phyloP scores from a whole-genome alignment of 2,113 vertebrate species.

The Eptesicus fuscus region DNA sequence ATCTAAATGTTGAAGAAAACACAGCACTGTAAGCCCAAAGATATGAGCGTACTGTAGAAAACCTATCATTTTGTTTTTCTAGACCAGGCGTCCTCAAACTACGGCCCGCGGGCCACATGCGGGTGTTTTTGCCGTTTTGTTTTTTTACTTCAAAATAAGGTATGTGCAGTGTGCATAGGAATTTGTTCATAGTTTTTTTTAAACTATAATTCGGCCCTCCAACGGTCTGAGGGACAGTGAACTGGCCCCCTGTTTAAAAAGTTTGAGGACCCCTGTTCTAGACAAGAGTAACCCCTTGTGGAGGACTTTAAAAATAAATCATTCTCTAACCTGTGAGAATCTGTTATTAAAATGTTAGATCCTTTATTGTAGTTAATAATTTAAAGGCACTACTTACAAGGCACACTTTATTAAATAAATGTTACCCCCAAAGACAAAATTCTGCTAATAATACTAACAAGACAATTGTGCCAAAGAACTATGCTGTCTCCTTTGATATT shows the following conservation, averaged over 20 bases:
- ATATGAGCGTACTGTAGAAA: background rate
- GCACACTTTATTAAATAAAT: background rate
- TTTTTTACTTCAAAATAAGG: no score
- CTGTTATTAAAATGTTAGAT: slow-evolving; percentile 4
- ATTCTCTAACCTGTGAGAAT: background rate
- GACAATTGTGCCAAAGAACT: background rate
- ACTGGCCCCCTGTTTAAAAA: no score
- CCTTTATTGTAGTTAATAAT: background rate
- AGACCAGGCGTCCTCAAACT: background rate
- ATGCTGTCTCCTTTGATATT: background rate
- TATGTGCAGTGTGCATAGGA: no score
- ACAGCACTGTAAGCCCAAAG: background rate
- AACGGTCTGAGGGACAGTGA: no score
- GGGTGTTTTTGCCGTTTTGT: no score
- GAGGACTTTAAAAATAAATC: slow-evolving; percentile 40
- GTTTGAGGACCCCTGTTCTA: background rate
- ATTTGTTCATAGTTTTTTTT: no score
- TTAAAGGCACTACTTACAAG: slow-evolving; percentile 5
- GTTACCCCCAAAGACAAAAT: background rate
- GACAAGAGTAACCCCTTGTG: slow-evolving; percentile 70
- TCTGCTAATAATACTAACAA: background rate
- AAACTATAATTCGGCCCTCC: no score
- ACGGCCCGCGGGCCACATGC: no score
- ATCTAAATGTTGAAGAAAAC: background rate
- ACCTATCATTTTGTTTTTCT: background rate